Evolutionary conservation across 2,888 invertebrate genomes (phyloP).

Genomic region (Sylvicola fuscatus): DNA sequence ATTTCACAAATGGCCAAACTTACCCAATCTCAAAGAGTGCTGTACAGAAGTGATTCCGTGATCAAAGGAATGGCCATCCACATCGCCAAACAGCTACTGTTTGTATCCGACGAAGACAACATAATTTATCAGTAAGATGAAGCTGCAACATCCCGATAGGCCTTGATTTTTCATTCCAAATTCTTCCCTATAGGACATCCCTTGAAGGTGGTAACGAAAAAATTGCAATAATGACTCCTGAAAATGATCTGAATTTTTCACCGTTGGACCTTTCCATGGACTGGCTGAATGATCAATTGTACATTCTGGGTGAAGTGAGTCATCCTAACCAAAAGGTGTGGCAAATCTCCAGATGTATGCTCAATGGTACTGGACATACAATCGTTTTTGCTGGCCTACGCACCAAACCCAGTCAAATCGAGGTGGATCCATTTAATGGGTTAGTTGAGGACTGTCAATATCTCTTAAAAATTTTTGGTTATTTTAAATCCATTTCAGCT

Average conservation of each 20-base stretch:
- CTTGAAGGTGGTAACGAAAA: slow-evolving; percentile 12
- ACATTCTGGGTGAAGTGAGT: slow-evolving; percentile 54
- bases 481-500: slow-evolving; percentile 26
- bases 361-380: slow-evolving; percentile 48
- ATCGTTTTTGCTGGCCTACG: slow-evolving; percentile 49
- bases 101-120: slow-evolving; percentile 55
- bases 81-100: slow-evolving; percentile 48
- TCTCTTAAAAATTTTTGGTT: slow-evolving; percentile 1
- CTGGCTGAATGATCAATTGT: slow-evolving; percentile 73
- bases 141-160: slow-evolving; percentile 11
- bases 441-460: slow-evolving; percentile 21
- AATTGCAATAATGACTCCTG: slow-evolving; percentile 31
- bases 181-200: not conserved
- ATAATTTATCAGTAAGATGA: slow-evolving; percentile 33
- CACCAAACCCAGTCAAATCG: slow-evolving; percentile 53
- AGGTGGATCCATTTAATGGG: slow-evolving; percentile 87
- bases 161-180: not conserved
- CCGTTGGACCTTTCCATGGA: slow-evolving; percentile 62
- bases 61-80: slow-evolving; percentile 54
- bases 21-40: too few relatives aligned
- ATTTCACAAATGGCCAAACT: too few relatives aligned
- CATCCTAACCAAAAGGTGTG: slow-evolving; percentile 25
- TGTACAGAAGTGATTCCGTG: slow-evolving; percentile 15
- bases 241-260: slow-evolving; percentile 32
- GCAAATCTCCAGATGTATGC: slow-evolving; percentile 56